Conservation (phyloP, 2,113 vertebrate species). For the Psilopogon haemacephalus region DNA sequence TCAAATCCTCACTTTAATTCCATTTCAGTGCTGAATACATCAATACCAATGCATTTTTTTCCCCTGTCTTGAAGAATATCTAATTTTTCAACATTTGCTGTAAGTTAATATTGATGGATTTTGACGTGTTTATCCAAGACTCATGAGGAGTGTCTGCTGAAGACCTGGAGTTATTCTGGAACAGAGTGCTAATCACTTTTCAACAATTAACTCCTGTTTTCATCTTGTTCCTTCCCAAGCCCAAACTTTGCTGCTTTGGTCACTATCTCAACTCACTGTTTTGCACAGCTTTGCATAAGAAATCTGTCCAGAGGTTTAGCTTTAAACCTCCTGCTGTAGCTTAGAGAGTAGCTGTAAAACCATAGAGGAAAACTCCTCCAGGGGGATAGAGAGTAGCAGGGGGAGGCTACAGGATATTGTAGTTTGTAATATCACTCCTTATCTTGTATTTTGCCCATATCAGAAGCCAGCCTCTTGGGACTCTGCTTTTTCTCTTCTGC, state of each 20-base stretch:
- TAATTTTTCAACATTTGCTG: rapidly evolving
- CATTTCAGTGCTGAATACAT: not conserved
- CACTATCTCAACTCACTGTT: not conserved
- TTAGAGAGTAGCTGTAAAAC: no score
- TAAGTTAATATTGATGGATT: not conserved
- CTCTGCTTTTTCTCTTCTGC: no score
- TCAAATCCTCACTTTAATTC: not conserved
- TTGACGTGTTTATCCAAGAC: not conserved
- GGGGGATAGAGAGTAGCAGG: no score
- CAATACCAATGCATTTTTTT: not conserved
- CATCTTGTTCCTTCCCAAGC: not conserved
- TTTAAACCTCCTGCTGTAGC: no score
- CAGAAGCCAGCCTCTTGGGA: no score
- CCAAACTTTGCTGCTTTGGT: not conserved
- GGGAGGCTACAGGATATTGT: no score
- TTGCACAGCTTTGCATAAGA: no score
- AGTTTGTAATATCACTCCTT: no score
- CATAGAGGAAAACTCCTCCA: no score
- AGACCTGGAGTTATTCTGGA: not conserved
- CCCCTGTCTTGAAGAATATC: not conserved
- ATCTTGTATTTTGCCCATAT: no score
- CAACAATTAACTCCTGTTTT: not conserved
- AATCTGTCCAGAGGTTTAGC: no score
- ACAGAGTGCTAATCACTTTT: not conserved
- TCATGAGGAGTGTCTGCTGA: not conserved